phyloP scores from a whole-genome alignment of 2,888 invertebrate species.

The Temnothorax rugatulus region DNA sequence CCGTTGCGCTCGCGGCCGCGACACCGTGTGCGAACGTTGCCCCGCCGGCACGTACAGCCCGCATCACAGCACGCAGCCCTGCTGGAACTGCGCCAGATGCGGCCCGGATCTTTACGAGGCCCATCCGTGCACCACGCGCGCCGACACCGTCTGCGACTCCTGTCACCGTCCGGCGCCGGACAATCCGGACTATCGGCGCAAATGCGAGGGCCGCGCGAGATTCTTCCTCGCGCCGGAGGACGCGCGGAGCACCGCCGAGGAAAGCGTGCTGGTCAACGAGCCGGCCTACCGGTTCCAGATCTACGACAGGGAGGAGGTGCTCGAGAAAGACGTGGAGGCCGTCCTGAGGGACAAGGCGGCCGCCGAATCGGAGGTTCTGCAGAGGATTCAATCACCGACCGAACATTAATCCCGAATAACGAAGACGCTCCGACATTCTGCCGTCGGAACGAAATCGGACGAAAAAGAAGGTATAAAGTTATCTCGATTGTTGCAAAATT shows the following conservation, averaged over 20 bases:
- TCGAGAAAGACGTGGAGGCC: constrained; percentile 81
- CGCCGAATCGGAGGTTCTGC: not conserved
- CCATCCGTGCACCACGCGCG: constrained; percentile 82
- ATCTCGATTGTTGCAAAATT: not conserved
- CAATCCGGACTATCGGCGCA: constrained; percentile 80
- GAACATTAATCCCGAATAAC: not conserved
- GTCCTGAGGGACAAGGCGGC: constrained; percentile 45
- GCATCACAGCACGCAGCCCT: constrained; percentile 85
- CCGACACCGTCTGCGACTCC: constrained; percentile 86
- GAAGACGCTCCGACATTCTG: not conserved
- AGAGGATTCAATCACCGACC: not conserved
- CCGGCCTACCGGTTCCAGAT: constrained; percentile 64
- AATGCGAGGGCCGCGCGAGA: constrained; percentile 76
- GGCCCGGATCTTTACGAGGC: constrained; percentile 86
- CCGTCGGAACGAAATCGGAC: not conserved
- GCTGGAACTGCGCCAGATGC: constrained; percentile 86
- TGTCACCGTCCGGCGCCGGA: constrained; percentile 82
- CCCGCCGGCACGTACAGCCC: constrained; percentile 84
- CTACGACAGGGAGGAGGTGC: constrained; percentile 76
- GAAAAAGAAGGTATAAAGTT: not conserved
- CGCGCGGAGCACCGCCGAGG: constrained; percentile 82
- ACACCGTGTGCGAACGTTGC: constrained; percentile 85
- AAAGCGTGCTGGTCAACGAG: constrained; percentile 83
- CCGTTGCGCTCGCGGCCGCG: constrained; percentile 80
- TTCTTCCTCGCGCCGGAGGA: constrained; percentile 84